A percentile compares a stretch with the other conserved stretches of the same genome.
Evolutionary conservation across 2,797 vertebrate species (phyloP).

Genomic region (Chaetodon trifasciatus): DNA sequence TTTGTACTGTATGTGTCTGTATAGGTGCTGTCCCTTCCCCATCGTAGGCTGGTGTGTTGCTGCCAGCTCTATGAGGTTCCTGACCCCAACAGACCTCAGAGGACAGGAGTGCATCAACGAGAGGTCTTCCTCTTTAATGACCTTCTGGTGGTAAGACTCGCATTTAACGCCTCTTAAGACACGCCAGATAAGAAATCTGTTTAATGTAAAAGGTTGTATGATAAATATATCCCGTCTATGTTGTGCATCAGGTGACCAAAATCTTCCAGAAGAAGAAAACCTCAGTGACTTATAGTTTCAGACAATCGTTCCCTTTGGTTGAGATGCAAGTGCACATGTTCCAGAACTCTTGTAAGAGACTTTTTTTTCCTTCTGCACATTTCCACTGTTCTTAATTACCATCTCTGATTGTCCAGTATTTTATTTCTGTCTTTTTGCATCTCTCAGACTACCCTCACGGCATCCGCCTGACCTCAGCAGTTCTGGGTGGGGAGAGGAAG

Average conservation of each 20-base stretch:
- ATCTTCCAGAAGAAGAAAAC: conserved; percentile 99
- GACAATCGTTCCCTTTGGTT: conserved; percentile 96
- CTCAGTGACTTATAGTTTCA: conserved; percentile 97
- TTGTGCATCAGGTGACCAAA: conserved; percentile 91
- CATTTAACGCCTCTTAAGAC: not conserved
- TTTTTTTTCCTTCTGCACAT: conserved; percentile 45
- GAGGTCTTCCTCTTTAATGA: conserved; percentile 99
- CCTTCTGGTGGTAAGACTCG: conserved; percentile 92
- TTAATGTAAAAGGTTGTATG: not conserved
- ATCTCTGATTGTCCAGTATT: not conserved
- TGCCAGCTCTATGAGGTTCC: conserved; percentile 98
- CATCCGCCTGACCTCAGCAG: conserved; percentile 93
- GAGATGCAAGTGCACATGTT: conserved; percentile 99
- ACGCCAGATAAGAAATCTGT: not conserved
- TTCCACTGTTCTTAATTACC: not conserved
- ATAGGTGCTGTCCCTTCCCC: conserved; percentile 94
- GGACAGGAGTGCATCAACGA: conserved; percentile 94
- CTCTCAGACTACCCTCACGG: conserved; percentile 92
- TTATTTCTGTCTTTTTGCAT: conserved; percentile 7
- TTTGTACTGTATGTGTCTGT: conserved; percentile 8
- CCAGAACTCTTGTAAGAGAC: conserved; percentile 96
- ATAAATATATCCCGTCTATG: conserved; percentile 3
- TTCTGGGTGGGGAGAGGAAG: conserved; percentile 92
- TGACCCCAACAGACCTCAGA: conserved; percentile 95
- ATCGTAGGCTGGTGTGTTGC: conserved; percentile 96